Base-by-base conservation (phyloP, 2,113 vertebrate species). In the Tragelaphus imberbis region DNA sequence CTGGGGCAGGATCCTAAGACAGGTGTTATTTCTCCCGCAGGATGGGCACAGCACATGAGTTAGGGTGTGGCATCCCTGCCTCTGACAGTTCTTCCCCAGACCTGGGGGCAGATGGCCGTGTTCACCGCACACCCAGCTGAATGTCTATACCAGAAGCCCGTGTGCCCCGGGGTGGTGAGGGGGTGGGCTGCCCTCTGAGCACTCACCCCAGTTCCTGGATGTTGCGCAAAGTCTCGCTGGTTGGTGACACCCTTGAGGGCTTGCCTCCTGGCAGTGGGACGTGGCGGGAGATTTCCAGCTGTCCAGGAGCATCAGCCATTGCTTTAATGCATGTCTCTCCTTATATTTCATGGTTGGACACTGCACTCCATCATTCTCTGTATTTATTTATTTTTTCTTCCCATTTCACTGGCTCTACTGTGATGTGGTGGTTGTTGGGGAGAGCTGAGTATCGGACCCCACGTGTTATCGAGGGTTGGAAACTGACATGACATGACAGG, bases 41-140 rank as follows among this genome's bases (percentile, higher is more conserved):
- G 36, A 11, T 0, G 1, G 30, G 23, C 27, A 27, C 25, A 23
- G 27, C 0, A 1, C 7, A 25, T 61, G 36, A 36, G 17, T 4
- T 47, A 47, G n/a, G 56, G 5, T n/a, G 5, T 2, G 21, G 36
- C 11, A 0, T 30, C 51, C 81, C 44, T 82, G 51, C 28, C 84
- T 61, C 61, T 44, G 51, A 80, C 7, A 2, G 13, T 53, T 51
- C 16, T 81, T 85, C 44, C 30, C 47, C n/a, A 27, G 55, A n/a
- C 23, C 15, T 44, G 44, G 47, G 63, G 56, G n/a, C 21, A 75
- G 23, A 30, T 10, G 14, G 12, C 1, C 49, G 13, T 92, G 21
- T 71, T 85, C 47, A 11, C 59, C 71, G 2, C 2, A 36, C 15
- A 27, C 55, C 40, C n/a, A 23, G 59, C 58, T 13, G 61, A 59